Conservation (phyloP, 2,888 invertebrate genomes). For the Himalopsyche japonica region DNA sequence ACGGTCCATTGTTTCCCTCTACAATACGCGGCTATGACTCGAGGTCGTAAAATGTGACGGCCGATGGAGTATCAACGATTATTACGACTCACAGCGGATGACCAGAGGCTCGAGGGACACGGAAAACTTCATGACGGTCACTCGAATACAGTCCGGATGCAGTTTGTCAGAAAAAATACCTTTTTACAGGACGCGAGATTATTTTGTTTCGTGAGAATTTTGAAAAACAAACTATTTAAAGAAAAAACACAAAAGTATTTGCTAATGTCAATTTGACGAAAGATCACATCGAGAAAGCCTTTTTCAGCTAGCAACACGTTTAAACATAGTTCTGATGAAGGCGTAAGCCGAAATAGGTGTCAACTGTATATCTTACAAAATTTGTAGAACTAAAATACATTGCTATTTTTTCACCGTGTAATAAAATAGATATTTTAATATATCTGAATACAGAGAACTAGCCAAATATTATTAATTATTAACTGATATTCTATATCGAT, state of each 20-base stretch:
- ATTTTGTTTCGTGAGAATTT: not conserved
- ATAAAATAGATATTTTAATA: no score
- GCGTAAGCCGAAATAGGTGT: no score
- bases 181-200: not conserved
- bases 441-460: no score
- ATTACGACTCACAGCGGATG: not conserved
- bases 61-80: not conserved
- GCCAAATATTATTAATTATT: no score
- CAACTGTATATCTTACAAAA: no score
- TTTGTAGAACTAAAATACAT: no score
- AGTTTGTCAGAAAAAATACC: not conserved
- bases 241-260: not conserved
- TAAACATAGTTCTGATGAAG: no score
- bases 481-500: no score
- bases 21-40: conserved; percentile 10
- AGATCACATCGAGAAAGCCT: no score
- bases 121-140: not conserved
- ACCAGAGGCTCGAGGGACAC: not conserved
- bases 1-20: conserved; percentile 33
- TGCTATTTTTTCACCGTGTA: no score
- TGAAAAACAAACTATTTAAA: not conserved
- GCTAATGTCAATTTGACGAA: no score
- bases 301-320: no score
- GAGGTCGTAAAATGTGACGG: conserved; percentile 17
- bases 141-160: not conserved